Base-by-base conservation (phyloP, 1,140 invertebrate species). In the Pseudobourletiella spinata region DNA sequence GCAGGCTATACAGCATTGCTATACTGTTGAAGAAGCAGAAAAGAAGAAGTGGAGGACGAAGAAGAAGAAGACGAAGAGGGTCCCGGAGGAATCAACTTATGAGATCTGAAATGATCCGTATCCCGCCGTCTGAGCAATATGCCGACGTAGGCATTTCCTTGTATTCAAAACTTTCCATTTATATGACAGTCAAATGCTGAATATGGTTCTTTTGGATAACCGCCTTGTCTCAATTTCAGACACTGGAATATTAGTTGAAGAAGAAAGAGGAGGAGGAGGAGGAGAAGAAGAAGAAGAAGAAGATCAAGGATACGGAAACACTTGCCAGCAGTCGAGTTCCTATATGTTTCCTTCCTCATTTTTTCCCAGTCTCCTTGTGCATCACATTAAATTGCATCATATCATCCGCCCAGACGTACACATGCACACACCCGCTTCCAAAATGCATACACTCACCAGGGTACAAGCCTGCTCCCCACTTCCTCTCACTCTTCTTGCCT, bases 71-170 rank as follows among this genome's bases (percentile, higher is more conserved):
- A 16, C 29, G 32, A 35, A 60, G 39, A 29, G 32, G 29, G 51
- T 61, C 59, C 52, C 52, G 44, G 18, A 25, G 42, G 61, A 57
- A 57, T 63, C 61, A 57, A 57, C 51, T 63, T 56, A 63, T 56
- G 61, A 56, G 61, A 63, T 56, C 57, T 63, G 61, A 63, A 63
- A 63, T 63, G 61, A 63, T 57, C 61, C 61, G 61, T 63, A 57
- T 54, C 59, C 59, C 59, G 56, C 52, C 59, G 29, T 61, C 25
- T 51, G 25, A 42, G 50, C 39, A 56, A 44, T 25, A 57, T 63
- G 61, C 61, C 61, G 61, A 63, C 54, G 61, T 61, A 56, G 44
- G 61, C 61, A 57, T 30, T 48, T 28, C 22, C 29, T 59, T 42
- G 42, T 58, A 59, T 59, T 48, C 57, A 59, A 50, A 51, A 48